Base-by-base conservation (phyloP, 2,113 vertebrate species). In the Tor tambroides region DNA sequence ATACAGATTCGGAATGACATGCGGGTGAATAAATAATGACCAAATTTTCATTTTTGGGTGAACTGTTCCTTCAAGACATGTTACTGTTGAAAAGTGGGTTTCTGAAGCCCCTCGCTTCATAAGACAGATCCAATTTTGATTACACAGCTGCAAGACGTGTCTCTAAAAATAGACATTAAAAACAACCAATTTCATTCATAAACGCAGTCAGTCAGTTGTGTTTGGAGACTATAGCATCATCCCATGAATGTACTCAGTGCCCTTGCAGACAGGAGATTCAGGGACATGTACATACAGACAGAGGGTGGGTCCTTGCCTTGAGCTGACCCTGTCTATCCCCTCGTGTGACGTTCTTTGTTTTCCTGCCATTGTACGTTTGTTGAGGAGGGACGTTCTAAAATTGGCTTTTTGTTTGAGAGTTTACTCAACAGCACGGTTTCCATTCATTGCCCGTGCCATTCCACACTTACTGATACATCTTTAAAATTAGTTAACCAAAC, bases 371-470 rank as follows among this genome's bases (percentile, higher is more conserved):
- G 97, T 98, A 92, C 92, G 92, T 85, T 88, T 49, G 61, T 86
- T 91, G 92, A 93, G 93, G 93, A 95, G 94, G 93, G 94, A 89
- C 91, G 92, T 94, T 93, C 95, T 96, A 97, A 97, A 97, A 97
- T 96, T 96, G 96, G 93, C 91, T 93, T 95, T 95, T 96, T 96
- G 96, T 97, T 98, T 96, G 94, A 91, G 94, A 94, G 90, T 93
- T 96, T 93, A 93, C 92, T 93, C 91, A 94, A 93, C 92, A 92
- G 92, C 92, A 91, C 93, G 90, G 59, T 90, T 97, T 96, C 96
- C 95, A 95, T 86, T 90, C 90, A 76, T 88, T 91, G 93, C 88
- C 91, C 89, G 21, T 87, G 54, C 79, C 80, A 61, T 35, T 81
- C 67, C 72, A 56, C 54, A 14, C 89, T 94, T 92, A 91, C 81